Evolutionary conservation across 2,113 vertebrate genomes (phyloP).

Genomic region (Chiloscyllium plagiosum): DNA sequence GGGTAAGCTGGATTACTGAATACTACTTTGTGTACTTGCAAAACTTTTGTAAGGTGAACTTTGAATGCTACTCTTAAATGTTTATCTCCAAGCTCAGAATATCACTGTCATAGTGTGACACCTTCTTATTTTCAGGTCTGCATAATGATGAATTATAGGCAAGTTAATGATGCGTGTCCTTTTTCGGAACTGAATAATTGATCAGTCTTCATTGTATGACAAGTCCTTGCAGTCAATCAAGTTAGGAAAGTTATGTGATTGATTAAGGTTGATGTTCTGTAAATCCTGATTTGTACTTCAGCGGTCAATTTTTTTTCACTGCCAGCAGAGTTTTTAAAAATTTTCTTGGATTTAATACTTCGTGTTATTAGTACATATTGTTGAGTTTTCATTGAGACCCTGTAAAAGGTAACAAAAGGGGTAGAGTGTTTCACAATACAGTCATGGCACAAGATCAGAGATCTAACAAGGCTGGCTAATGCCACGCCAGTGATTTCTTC

Average conservation of each 20-base stretch:
- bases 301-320: not conserved
- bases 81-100: not conserved
- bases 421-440: not conserved
- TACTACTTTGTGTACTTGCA: not conserved
- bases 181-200: not conserved
- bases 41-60: not conserved
- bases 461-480: not conserved
- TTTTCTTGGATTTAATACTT: not conserved
- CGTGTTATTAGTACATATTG: not conserved
- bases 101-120: not conserved
- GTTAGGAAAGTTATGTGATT: not conserved
- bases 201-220: not conserved
- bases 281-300: not conserved
- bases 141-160: not conserved
- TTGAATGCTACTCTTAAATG: not conserved
- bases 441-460: not conserved
- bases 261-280: not conserved
- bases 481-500: not conserved
- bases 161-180: not conserved
- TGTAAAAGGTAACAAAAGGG: not conserved
- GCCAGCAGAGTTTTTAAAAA: not conserved
- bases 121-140: not conserved
- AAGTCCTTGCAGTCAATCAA: not conserved
- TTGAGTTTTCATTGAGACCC: not conserved
- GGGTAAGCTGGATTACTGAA: conserved; percentile 56